Base-by-base conservation (phyloP, 2,797 vertebrate genomes). In the Aeoliscus strigatus region DNA sequence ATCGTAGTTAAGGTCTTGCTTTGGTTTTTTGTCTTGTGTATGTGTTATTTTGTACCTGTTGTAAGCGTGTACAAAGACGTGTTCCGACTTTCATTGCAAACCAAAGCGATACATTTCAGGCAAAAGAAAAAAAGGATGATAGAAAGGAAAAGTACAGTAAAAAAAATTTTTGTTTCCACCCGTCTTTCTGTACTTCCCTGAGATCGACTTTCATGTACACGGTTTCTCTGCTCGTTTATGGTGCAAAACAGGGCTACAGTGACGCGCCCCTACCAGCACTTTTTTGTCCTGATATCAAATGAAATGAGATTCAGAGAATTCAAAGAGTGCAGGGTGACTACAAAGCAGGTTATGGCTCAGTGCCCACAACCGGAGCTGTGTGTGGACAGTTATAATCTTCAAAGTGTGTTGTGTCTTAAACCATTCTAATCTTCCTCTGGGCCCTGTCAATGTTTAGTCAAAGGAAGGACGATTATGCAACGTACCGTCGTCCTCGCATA, bases 401-500 rank as follows among this genome's bases (percentile, higher is more conserved):
- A 60, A 51, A 65, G 53, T 39, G 31, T 23, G 35, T 31, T 23
- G 27, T 39, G 39, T 39, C 46, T 49, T 40, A 36, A 57, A 60
- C 45, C 35, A 33, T 49, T 32, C 48, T 26, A 10, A 33, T 50
- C 29, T 27, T 33, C 43, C 41, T 37, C 9, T 9, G 42, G 60
- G 35, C 50, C 26, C 29, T 51, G 44, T 17, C 27, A 27, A 49
- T 26, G 56, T 59, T 72, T 50, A 52, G 39, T 63, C 37, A 52
- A 38, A 52, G 34, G 10, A 10, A 38, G 25, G n/a, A 47, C 21
- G 38, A 37, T 60, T 69, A 36, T 8, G 60, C 29, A 66, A 57
- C 54, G 62, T 40, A 38, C 4, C 10, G 40, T 44, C 39, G 33
- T 73, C 54, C 59, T 63, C n/a, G n/a, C n/a, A n/a, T n/a, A n/a